These are phyloP conservation scores for Pristionchus maxplancki DNA, from an alignment of 2,888 invertebrate genomes.

Conservation along the genomic window DNA sequence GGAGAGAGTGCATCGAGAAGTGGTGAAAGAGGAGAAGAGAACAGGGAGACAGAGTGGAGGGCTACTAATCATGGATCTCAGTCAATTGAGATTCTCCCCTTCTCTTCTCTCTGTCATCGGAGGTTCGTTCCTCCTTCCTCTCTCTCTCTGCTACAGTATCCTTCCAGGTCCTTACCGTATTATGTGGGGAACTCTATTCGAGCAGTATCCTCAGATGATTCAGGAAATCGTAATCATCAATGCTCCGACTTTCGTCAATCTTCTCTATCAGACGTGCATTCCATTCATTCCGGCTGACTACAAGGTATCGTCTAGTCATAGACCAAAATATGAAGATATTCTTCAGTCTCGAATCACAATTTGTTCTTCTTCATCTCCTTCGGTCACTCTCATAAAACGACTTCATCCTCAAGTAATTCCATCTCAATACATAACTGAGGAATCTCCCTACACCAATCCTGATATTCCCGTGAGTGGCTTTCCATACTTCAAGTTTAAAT, in stretches of 20 bases:
- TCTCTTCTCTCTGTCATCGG: conserved; percentile 71
- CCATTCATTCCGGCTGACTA: conserved; percentile 75
- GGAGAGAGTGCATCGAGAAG: conserved; percentile 69
- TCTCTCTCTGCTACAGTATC: neutral
- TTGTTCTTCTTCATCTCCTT: conserved; percentile 54
- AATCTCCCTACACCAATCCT: conserved; percentile 7
- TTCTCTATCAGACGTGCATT: conserved; percentile 72
- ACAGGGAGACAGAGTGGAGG: conserved; percentile 68
- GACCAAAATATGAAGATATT: too few relatives aligned
- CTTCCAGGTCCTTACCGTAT: conserved; percentile 73
- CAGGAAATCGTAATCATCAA: conserved; percentile 73
- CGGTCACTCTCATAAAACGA: neutral
- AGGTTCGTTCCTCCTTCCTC: conserved; percentile 56
- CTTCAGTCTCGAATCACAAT: conserved; percentile 61
- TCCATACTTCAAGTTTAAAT: neutral
- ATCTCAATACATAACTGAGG: neutral
- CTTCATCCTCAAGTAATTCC: neutral
- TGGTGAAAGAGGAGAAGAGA: conserved; percentile 61
- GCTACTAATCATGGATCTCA: conserved; percentile 72
- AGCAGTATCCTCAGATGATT: conserved; percentile 75
- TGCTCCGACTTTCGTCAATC: conserved; percentile 74
- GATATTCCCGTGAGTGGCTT: conserved; percentile 19
- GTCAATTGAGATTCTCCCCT: conserved; percentile 70
- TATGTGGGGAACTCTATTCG: conserved; percentile 76
- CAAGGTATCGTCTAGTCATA: too few relatives aligned